A percentile compares a stretch with the other conserved stretches of the same genome.
Conservation (phyloP, 2,888 invertebrate species). For the Nemotelus pantherinus region DNA sequence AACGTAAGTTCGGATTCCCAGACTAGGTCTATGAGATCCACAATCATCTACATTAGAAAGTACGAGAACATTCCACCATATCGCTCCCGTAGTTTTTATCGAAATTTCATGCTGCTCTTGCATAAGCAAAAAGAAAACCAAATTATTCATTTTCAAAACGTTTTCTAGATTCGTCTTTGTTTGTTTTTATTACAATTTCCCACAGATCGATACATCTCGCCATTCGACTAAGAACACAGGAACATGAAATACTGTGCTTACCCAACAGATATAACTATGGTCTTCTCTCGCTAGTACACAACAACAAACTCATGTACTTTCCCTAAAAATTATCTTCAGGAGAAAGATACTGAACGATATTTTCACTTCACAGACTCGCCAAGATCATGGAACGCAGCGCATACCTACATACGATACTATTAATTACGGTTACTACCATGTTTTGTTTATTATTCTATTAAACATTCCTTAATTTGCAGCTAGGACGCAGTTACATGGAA, state of each 20-base stretch:
- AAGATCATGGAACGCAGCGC: background rate
- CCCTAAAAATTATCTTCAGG: background rate
- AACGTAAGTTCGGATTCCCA: too few relatives aligned
- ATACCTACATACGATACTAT: background rate
- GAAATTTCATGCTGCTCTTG: too few relatives aligned
- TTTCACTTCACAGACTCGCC: background rate
- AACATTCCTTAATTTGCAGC: conserved; percentile 43
- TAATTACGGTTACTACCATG: conserved; percentile 7
- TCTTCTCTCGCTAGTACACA: background rate
- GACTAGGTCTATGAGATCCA: too few relatives aligned
- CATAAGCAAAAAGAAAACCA: too few relatives aligned
- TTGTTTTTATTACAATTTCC: conserved; percentile 33
- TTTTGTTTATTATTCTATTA: conserved; percentile 42
- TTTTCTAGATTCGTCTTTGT: conserved; percentile 3
- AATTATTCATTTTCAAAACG: too few relatives aligned
- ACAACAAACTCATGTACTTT: conserved; percentile 17
- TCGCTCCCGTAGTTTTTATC: too few relatives aligned
- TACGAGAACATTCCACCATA: too few relatives aligned
- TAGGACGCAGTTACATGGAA: background rate
- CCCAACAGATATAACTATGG: too few relatives aligned
- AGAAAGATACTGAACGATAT: background rate
- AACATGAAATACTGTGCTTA: too few relatives aligned
- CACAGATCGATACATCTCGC: conserved; percentile 15
- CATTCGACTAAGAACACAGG: conserved; percentile 17
- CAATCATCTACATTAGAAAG: too few relatives aligned